Evolutionary conservation across 2,888 invertebrate species (phyloP), one percentile per base, ranked within the genome.

Genomic region (Ornithoptera priamus): DNA sequence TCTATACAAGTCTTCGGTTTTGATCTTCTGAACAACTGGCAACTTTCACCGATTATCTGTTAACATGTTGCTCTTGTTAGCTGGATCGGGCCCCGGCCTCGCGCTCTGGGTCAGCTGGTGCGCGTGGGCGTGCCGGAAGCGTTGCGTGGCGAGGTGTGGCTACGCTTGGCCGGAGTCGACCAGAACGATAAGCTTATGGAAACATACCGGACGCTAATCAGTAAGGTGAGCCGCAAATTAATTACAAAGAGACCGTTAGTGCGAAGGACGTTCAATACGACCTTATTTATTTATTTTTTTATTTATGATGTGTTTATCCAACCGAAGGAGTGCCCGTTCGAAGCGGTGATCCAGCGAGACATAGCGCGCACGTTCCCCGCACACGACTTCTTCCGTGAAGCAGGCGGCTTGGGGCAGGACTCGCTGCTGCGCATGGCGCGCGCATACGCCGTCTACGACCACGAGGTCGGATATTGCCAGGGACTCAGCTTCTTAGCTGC

Each of bases 331-430:
- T 98, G 98, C 78, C 95, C 96, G 66, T 98, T 97, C 86, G 99
- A 99, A 85, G 96, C 97, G 78, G 97, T 99, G 71, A 99, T 99
- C 80, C 96, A 97, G 80, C 94, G 99, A 68, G 99, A 99, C 88
- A 99, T 99, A 75, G 98, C 99, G 75, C 95, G 99, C 77, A 99
- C 99, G 50, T 99, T 99, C 93, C 99, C 99, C 15, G 99, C 99
- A 50, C 99, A 99, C 89, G 98, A 99, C 83, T 98, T 96, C 92
- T 99, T 99, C 93, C 97, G 97, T 87, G 98, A 99, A 88, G 96
- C 95, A 39, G 98, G 99, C 61, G 99, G 99, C 15, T 92, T 96
- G 65, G 99, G 99, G 0, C 99, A 99, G 90, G 99, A 99, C 90
- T 96, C 98, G 18, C 93, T 99, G 67, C 97, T 98, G 84, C 96